Percentiles rank a stretch among this genome's conserved stretches.
Conservation (phyloP, 2,888 invertebrate species). For the Atethmia centrago region DNA sequence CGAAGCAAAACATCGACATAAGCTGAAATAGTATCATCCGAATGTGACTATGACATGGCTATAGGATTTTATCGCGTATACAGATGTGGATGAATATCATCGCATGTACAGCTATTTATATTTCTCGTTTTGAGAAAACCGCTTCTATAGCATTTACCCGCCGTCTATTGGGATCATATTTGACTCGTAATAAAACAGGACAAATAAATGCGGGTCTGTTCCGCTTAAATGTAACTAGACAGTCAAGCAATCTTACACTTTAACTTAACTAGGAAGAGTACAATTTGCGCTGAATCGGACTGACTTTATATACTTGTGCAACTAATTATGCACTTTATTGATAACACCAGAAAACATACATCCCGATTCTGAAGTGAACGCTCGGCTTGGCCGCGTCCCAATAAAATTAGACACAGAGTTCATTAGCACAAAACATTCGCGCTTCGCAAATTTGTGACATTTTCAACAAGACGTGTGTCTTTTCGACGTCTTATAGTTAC, state of each 20-base stretch:
- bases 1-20: not conserved
- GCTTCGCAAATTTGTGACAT: conserved; percentile 41
- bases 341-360: conserved; percentile 33
- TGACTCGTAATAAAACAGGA: conserved; percentile 19
- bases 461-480: conserved; percentile 23
- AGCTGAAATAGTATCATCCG: conserved; percentile 1
- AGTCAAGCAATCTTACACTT: conserved; percentile 8
- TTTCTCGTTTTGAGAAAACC: not conserved
- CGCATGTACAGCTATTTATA: not conserved
- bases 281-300: conserved; percentile 1
- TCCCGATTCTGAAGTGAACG: conserved; percentile 9
- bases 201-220: conserved; percentile 4
- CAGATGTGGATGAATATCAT: conserved; percentile 1
- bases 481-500: not conserved
- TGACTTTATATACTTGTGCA: not conserved
- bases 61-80: not conserved
- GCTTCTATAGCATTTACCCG: not conserved
- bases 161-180: conserved; percentile 14
- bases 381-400: conserved; percentile 53
- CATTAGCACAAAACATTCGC: conserved; percentile 50
- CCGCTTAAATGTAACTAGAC: not conserved
- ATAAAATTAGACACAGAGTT: conserved; percentile 50
- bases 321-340: conserved; percentile 50
- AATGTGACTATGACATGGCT: conserved; percentile 12
- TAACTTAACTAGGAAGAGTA: conserved; percentile 3